These are phyloP conservation scores for Willowsia nigromaculata DNA, from an alignment of 2,888 invertebrate genomes.

Conservation along the genomic window DNA sequence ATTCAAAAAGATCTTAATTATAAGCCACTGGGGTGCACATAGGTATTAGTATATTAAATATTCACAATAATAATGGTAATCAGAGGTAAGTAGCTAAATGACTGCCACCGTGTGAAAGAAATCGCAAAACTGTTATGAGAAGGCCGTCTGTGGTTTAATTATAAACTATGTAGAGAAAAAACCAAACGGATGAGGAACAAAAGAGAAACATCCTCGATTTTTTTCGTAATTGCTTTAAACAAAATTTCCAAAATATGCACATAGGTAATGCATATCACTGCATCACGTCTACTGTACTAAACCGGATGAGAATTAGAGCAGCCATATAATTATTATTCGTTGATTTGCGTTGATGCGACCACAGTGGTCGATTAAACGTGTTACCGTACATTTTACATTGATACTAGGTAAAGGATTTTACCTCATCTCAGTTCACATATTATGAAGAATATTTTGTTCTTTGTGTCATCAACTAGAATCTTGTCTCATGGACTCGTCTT, in stretches of 20 bases:
- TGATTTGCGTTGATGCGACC: no score
- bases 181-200: background rate
- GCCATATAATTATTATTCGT: background rate
- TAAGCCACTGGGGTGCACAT: background rate
- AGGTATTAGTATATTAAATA: background rate
- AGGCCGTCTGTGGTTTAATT: slow-evolving; percentile 3
- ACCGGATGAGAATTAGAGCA: slow-evolving; percentile 65
- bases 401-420: no score
- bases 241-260: background rate
- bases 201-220: background rate
- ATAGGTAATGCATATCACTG: background rate
- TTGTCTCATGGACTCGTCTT: slow-evolving; percentile 1
- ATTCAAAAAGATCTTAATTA: background rate
- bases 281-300: background rate
- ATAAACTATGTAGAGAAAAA: slow-evolving; percentile 4
- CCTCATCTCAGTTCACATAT: no score
- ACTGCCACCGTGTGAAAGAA: slow-evolving; percentile 12
- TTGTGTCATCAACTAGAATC: background rate
- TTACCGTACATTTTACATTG: no score
- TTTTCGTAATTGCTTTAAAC: background rate
- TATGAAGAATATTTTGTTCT: no score
- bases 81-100: background rate
- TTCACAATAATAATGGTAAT: background rate
- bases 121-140: background rate
- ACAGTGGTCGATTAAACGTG: no score